Evolutionary conservation across 2,888 invertebrate genomes (phyloP), one percentile per base, ranked within the genome.

Genomic region (Syrphus vitripennis): DNA sequence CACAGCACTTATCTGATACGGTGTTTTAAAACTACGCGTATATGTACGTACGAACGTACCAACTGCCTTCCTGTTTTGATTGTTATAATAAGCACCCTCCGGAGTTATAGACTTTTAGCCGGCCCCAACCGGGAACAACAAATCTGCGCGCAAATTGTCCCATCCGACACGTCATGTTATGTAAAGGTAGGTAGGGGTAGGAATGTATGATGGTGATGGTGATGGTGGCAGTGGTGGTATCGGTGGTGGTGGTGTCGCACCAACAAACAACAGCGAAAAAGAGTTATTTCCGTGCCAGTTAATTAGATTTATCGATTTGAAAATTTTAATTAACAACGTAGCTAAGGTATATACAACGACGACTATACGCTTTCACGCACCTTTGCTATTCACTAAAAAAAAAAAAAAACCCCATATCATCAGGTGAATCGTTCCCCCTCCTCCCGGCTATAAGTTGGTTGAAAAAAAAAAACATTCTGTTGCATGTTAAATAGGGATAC

Each of bases 281-380:
- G 72, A 81, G 74, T 78, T 87, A 82, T 82, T 87, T 82, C 82
- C 87, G 79, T 87, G 83, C 71, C 75, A 79, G 87, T 87, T 88
- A 88, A 88, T 88, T 89, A 88, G 88, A 88, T 89, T 89, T 89
- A 89, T 89, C 88, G 89, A 89, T 89, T 88, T 80, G 82, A 83
- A 88, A 87, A 88, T 89, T 88, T 89, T 89, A 89, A 89, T 89
- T 89, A 89, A 89, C 80, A 84, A 82, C 86, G 82, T 82, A 74
- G n/a, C n/a, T n/a, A n/a, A n/a, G 57, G 16, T 34, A 53, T 6
- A 2, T 48, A 50, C 50, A 14, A n/a, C n/a, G n/a, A n/a, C n/a
- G n/a, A n/a, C n/a, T n/a, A 50, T 50, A 50, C 24, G 50, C 24
- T 75, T 83, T 77, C 69, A 87, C 80, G 79, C 83, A 81, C 80